Percentiles rank a stretch among this genome's conserved stretches.
Evolutionary conservation across 64 coral and sea anemone species (phyloP).

Genomic region (Stylophora pistillata): DNA sequence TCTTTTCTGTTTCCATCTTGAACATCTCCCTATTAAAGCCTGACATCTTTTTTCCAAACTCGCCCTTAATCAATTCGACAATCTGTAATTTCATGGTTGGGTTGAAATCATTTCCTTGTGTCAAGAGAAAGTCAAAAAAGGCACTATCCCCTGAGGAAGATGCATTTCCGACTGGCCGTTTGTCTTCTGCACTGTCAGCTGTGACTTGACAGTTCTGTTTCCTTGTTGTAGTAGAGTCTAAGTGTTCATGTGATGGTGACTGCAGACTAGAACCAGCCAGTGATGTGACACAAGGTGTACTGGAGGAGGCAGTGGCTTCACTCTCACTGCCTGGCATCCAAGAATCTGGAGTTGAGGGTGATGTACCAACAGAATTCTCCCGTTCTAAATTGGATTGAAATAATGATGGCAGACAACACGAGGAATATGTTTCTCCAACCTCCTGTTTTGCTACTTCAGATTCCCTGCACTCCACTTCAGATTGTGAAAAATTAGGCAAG

Average conservation of each 20-base stretch:
- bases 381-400: slow-evolving; percentile 9
- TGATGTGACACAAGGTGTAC: neutral
- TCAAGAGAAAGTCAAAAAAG: slow-evolving; percentile 42
- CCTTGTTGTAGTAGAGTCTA: neutral
- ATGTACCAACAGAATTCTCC: neutral
- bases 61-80: slow-evolving; percentile 34
- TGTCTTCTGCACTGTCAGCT: neutral
- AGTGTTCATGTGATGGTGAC: neutral
- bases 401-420: neutral
- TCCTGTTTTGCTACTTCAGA: slow-evolving; percentile 9
- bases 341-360: slow-evolving; percentile 2
- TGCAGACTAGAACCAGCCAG: neutral
- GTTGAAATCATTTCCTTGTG: slow-evolving; percentile 37
- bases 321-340: neutral
- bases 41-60: slow-evolving; percentile 36
- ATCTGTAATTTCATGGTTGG: slow-evolving; percentile 43
- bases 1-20: slow-evolving; percentile 19
- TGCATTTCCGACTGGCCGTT: neutral
- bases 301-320: neutral
- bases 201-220: neutral
- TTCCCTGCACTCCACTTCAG: neutral
- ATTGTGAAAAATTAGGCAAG: slow-evolving; percentile 7
- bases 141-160: slow-evolving; percentile 28
- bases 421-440: neutral
- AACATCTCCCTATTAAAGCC: neutral